These are phyloP conservation scores for Lamproptera curius DNA, from an alignment of 2,888 invertebrate genomes.

Conservation along the genomic window DNA sequence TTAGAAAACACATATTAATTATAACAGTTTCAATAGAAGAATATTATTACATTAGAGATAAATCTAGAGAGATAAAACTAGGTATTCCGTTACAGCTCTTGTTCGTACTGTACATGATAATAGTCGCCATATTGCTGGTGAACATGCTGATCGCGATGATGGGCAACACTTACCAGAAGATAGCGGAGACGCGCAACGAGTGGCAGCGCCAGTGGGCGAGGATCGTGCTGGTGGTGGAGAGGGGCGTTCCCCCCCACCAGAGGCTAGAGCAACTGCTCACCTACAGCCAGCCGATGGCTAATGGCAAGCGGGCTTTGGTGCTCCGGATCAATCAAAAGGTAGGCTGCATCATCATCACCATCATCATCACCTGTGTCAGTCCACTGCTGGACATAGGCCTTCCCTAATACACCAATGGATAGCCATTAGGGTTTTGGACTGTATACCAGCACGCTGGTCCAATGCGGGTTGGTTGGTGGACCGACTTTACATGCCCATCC, in stretches of 20 bases:
- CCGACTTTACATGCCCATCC: too few relatives aligned
- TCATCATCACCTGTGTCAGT: too few relatives aligned
- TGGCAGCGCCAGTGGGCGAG: slow-evolving; percentile 99
- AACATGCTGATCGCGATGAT: slow-evolving; percentile 99
- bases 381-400: too few relatives aligned
- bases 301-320: slow-evolving; percentile 90
- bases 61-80: too few relatives aligned
- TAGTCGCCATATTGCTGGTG: slow-evolving; percentile 95
- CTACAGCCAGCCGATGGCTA: slow-evolving; percentile 97
- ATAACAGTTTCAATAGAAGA: too few relatives aligned
- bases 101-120: slow-evolving; percentile 98
- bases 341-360: neutral
- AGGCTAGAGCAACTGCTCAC: slow-evolving; percentile 90
- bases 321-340: slow-evolving; percentile 93
- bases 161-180: slow-evolving; percentile 99
- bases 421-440: too few relatives aligned
- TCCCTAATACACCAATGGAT: too few relatives aligned
- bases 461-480: too few relatives aligned
- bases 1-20: too few relatives aligned
- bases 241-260: slow-evolving; percentile 95
- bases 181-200: slow-evolving; percentile 97
- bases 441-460: too few relatives aligned
- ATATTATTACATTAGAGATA: too few relatives aligned
- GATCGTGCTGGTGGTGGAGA: slow-evolving; percentile 97
- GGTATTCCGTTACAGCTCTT: slow-evolving; percentile 80